Percentiles rank a stretch among this genome's conserved stretches.
Conservation (phyloP, 2,797 vertebrate genomes). For the Eupleurogrammus muticus region DNA sequence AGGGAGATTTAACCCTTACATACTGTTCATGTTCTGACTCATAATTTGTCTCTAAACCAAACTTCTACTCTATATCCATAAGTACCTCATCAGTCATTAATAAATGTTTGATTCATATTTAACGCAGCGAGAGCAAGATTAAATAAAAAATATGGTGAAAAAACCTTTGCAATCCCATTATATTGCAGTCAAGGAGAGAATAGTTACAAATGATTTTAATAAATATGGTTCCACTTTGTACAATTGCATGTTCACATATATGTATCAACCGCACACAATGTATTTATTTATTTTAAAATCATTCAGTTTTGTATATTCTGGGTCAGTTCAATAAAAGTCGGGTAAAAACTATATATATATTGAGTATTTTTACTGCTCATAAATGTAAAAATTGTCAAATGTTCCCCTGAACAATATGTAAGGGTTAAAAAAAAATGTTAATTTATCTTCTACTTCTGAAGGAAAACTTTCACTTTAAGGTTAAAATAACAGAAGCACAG, state of each 20-base stretch:
- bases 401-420: no score
- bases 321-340: no score
- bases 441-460: constrained; percentile 1
- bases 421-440: background rate
- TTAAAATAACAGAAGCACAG: background rate
- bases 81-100: background rate
- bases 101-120: no score
- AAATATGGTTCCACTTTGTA: no score
- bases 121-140: no score
- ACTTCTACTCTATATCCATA: background rate
- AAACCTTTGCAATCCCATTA: background rate
- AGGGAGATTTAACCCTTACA: background rate
- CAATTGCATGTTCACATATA: no score
- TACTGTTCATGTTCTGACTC: background rate
- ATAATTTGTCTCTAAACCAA: background rate
- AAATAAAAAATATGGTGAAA: background rate
- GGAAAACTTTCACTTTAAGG: constrained; percentile 20
- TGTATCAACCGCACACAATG: no score
- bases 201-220: no score
- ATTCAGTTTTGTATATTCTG: no score
- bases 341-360: background rate
- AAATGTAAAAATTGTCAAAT: no score
- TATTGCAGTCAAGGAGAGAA: no score
- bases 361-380: background rate
- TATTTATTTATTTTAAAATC: no score